Evolutionary conservation across 1,140 invertebrate species (phyloP).

Genomic region (Brachionus calyciflorus): DNA sequence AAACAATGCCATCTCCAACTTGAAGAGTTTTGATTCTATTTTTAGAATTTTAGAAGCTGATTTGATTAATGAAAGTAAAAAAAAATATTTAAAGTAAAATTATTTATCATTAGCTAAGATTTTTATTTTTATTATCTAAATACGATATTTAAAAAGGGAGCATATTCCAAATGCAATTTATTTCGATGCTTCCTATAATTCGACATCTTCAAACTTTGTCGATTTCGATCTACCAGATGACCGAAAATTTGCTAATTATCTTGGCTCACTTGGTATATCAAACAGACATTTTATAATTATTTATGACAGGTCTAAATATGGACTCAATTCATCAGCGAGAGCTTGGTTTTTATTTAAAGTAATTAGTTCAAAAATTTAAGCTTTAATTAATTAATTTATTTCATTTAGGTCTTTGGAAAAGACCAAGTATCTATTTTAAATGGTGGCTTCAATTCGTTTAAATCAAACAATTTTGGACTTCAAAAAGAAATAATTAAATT

Average conservation of each 20-base stretch:
- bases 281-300: constrained; percentile 49
- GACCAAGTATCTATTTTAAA: constrained; percentile 50
- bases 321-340: constrained; percentile 49
- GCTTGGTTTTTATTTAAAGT: constrained; percentile 52
- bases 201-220: constrained; percentile 46
- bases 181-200: constrained; percentile 49
- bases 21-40: background rate
- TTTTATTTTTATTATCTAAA: background rate
- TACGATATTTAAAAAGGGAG: constrained; percentile 47
- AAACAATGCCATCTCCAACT: no score
- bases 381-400: background rate
- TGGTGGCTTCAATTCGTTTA: constrained; percentile 50
- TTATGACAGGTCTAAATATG: constrained; percentile 48
- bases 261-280: constrained; percentile 48
- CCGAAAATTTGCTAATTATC: constrained; percentile 49
- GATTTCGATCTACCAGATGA: constrained; percentile 49
- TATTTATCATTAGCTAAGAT: background rate
- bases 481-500: background rate
- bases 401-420: constrained; percentile 49
- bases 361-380: background rate
- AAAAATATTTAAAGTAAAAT: background rate
- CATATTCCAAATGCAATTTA: constrained; percentile 51
- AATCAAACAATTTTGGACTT: background rate
- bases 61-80: background rate
- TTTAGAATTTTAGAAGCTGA: background rate